Percentiles rank a stretch among this genome's conserved stretches.
phyloP scores from a whole-genome alignment of 2,888 invertebrate species.

The Plebejus melissa region DNA sequence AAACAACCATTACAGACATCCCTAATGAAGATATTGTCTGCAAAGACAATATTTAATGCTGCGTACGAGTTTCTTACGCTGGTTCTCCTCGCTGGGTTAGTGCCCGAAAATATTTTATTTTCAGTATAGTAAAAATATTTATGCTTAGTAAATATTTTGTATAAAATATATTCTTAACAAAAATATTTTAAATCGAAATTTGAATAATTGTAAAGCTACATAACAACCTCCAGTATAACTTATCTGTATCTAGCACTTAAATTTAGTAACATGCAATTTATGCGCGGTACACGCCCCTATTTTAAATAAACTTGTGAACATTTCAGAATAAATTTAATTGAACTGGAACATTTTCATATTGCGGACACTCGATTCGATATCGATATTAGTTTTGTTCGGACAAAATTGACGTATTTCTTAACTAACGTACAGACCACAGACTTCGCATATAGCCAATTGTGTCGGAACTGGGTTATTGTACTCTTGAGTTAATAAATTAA shows the following conservation, averaged over 20 bases:
- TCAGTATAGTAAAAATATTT: no score
- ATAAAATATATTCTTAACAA: no score
- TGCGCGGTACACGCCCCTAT: slow-evolving; percentile 18
- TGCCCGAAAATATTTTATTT: no score
- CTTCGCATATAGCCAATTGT: slow-evolving; percentile 41
- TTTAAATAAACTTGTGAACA: slow-evolving; percentile 19
- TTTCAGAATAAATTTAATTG: slow-evolving; percentile 19
- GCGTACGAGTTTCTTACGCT: neutral
- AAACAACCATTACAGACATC: neutral
- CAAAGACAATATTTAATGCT: neutral
- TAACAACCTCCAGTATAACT: neutral
- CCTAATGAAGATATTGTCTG: neutral
- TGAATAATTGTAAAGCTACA: neutral
- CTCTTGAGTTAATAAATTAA: slow-evolving; percentile 44
- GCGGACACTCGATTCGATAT: slow-evolving; percentile 3
- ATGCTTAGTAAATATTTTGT: no score
- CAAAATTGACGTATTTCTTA: slow-evolving; percentile 25
- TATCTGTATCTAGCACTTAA: neutral
- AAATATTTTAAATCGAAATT: neutral
- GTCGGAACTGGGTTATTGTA: slow-evolving; percentile 38
- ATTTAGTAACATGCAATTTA: slow-evolving; percentile 9
- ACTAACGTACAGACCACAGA: slow-evolving; percentile 39
- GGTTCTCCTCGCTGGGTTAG: no score
- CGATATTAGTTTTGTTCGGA: slow-evolving; percentile 9
- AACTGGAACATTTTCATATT: slow-evolving; percentile 15